phyloP scores from a whole-genome alignment of 64 coral and sea anemone species.

The Porites lutea region DNA sequence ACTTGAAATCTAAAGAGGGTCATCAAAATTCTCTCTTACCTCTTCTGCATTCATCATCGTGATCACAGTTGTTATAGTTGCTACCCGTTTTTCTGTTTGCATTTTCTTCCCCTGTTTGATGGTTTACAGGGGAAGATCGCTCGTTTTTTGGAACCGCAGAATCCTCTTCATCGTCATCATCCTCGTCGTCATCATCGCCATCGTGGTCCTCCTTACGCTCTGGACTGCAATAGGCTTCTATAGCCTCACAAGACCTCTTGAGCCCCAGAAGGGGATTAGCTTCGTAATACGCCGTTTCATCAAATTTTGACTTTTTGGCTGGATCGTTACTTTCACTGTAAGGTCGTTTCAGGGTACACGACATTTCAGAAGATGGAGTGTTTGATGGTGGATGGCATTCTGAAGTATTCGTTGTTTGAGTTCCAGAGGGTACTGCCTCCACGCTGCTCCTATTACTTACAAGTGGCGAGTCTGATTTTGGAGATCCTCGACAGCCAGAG shows the following conservation, averaged over 20 bases:
- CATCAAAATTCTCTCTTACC: background rate
- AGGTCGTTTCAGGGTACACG: constrained; percentile 7
- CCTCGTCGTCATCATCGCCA: constrained; percentile 57
- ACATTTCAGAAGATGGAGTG: background rate
- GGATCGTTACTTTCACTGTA: constrained; percentile 19
- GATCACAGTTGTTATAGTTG: constrained; percentile 5
- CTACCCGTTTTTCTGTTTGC: background rate
- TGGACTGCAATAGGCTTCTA: constrained; percentile 84
- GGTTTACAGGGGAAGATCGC: constrained; percentile 13
- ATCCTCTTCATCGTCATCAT: constrained; percentile 52
- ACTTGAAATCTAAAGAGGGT: no score
- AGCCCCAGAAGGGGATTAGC: constrained; percentile 87
- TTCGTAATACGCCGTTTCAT: constrained; percentile 78
- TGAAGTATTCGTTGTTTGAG: background rate
- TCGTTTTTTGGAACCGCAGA: constrained; percentile 47
- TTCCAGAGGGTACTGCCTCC: background rate
- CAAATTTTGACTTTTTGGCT: constrained; percentile 76
- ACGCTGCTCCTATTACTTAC: background rate
- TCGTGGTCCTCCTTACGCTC: constrained; percentile 23
- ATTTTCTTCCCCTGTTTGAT: constrained; percentile 41
- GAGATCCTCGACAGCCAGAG: background rate
- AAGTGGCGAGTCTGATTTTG: background rate
- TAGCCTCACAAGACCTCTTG: constrained; percentile 96
- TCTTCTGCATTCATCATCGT: background rate
- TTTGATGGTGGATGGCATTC: constrained; percentile 15